A percentile compares a stretch with the other conserved stretches of the same genome.
phyloP scores from a whole-genome alignment of 2,797 vertebrate species.

The Odontamblyopus lacepedii region DNA sequence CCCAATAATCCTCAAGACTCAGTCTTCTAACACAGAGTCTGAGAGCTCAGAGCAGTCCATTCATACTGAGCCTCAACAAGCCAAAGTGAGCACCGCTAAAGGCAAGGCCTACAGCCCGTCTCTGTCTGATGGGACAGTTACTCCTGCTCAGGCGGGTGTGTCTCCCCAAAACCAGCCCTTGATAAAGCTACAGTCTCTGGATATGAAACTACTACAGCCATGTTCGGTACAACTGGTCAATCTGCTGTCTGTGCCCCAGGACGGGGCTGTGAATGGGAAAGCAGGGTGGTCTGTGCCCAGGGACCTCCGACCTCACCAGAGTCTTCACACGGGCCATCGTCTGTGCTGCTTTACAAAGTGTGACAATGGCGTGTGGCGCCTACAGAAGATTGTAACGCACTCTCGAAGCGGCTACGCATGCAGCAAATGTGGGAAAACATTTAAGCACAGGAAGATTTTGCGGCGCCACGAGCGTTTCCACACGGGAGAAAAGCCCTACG shows the following conservation, averaged over 20 bases:
- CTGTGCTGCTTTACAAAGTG: conserved; percentile 67
- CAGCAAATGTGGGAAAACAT: conserved; percentile 68
- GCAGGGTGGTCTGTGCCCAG: conserved; percentile 43
- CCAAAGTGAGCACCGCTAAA: conserved; percentile 51
- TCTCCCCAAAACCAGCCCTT: conserved; percentile 46
- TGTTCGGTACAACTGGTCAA: conserved; percentile 75
- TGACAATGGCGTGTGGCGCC: conserved; percentile 59
- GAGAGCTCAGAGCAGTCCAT: conserved; percentile 23
- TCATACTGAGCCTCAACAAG: conserved; percentile 52
- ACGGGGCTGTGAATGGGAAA: neutral
- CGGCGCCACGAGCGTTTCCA: conserved; percentile 78
- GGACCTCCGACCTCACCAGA: conserved; percentile 66
- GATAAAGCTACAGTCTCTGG: conserved; percentile 57
- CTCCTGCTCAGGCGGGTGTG: conserved; percentile 31
- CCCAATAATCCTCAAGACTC: conserved; percentile 46
- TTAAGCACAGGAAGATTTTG: conserved; percentile 74
- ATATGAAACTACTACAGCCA: conserved; percentile 57
- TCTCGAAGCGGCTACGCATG: conserved; percentile 63
- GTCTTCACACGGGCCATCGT: conserved; percentile 67
- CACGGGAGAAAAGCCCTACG: conserved; percentile 75
- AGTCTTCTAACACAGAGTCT: conserved; percentile 15
- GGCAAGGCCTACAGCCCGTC: conserved; percentile 55
- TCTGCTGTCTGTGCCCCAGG: conserved; percentile 35
- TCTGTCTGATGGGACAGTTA: conserved; percentile 39
- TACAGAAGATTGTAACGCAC: conserved; percentile 41